Base-by-base conservation (phyloP, 2,113 vertebrate species). In the Scartelaos histophorus region DNA sequence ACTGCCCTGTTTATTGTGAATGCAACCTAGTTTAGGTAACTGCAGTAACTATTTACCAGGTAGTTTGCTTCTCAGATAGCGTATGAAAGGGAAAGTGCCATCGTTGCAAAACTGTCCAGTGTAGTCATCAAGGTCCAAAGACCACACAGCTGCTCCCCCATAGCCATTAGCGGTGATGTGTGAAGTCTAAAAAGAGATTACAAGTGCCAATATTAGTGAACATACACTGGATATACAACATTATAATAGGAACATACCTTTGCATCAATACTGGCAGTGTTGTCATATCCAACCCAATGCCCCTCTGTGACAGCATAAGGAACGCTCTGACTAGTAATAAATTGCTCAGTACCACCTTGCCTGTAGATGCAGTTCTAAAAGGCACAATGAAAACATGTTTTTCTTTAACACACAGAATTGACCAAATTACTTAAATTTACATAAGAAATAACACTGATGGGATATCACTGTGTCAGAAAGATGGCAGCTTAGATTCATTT, bases 221-320 rank as follows among this genome's bases (percentile, higher is more conserved):
- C 38, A 43, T 11, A 43, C 7, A 43, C 38, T 43, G 38, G 0
- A 43, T 43, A 10, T 9, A 43, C 7, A 9, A 38, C 38, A 43
- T 43, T 43, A 43, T 43, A 43, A 43, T 43, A 43, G 38, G 7
- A 43, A 43, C 38, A 43, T 75, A 95, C 93, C 94, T 95, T 95
- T 77, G 94, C 64, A 66, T 75, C 66, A 47, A 93, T 95, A 88
- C 93, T 95, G 87, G 89, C 93, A 60, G 78, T 9, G 17, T 95
- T 92, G 89, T 95, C 94, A 67, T 92, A 95, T 17, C 94, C 93
- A 51, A 95, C 67, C 94, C 94, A 93, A 1, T 93, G 80, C 0
- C 10, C 92, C 67, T 70, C 88, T 68, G 93, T 82, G 85, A 93
- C 94, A 45, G 94, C 80, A 7, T 94, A 95, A 13, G 94, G 94